These are phyloP conservation scores for Drosophila hamatofila DNA, from an alignment of 2,888 invertebrate genomes.

Conservation along the genomic window DNA sequence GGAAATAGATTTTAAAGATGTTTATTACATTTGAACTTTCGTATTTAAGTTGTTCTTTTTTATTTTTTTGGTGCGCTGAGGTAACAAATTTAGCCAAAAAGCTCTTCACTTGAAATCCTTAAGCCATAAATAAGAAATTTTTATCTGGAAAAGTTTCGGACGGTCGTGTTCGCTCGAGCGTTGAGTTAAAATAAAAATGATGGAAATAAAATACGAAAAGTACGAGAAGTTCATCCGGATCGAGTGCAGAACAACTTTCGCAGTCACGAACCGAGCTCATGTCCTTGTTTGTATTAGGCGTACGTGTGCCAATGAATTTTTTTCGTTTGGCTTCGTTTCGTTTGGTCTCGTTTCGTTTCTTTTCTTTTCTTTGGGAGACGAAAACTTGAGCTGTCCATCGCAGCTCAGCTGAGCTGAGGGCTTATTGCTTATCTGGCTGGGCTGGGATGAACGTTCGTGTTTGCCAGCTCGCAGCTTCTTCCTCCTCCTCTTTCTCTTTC, in stretches of 20 bases:
- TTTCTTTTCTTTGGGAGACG: slow-evolving; percentile 17
- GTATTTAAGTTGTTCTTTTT: slow-evolving; percentile 13
- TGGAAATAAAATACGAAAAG: slow-evolving; percentile 78
- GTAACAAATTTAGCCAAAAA: slow-evolving; percentile 49
- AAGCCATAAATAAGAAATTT: slow-evolving; percentile 82
- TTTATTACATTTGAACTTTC: slow-evolving; percentile 19
- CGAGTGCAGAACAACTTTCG: slow-evolving; percentile 70
- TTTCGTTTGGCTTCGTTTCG: not conserved
- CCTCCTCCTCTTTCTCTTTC: too few species aligned
- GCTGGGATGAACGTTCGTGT: slow-evolving; percentile 47
- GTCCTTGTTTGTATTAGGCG: slow-evolving; percentile 82
- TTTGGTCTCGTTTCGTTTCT: slow-evolving; percentile 7
- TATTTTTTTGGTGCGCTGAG: slow-evolving; percentile 2
- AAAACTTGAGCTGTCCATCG: slow-evolving; percentile 74
- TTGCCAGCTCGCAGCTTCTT: not conserved
- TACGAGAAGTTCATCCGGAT: slow-evolving; percentile 66
- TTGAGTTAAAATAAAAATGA: slow-evolving; percentile 73
- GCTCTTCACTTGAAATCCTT: slow-evolving; percentile 70
- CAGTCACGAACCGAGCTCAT: slow-evolving; percentile 82
- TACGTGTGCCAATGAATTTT: slow-evolving; percentile 79
- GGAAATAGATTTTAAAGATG: slow-evolving; percentile 19
- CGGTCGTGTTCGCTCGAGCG: slow-evolving; percentile 65
- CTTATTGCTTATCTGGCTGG: slow-evolving; percentile 78
- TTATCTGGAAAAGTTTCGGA: slow-evolving; percentile 78
- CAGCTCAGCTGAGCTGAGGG: slow-evolving; percentile 59